A percentile compares a stretch with the other conserved stretches of the same genome.
Conservation (phyloP, 1,140 invertebrate species). For the Coelopa frigida region DNA sequence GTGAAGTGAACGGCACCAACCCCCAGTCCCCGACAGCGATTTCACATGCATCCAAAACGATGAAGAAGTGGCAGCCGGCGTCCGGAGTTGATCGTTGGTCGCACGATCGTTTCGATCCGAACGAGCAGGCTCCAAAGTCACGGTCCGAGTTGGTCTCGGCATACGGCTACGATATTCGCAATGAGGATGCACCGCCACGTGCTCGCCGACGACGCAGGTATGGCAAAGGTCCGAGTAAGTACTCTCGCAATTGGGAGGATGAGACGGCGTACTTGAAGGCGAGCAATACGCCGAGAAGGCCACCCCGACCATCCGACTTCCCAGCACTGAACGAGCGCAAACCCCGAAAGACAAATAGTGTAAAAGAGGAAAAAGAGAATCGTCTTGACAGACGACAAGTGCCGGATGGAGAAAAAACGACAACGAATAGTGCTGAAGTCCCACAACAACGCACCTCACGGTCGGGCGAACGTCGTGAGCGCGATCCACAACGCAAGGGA, state of each 20-base stretch:
- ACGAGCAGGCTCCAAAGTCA: slow-evolving; percentile 71
- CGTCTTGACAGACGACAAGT: slow-evolving; percentile 19
- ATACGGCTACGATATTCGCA: slow-evolving; percentile 93
- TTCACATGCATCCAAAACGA: slow-evolving; percentile 42
- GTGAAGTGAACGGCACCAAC: slow-evolving; percentile 22
- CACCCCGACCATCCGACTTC: slow-evolving; percentile 42
- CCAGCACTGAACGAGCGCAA: slow-evolving; percentile 38
- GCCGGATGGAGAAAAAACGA: too few species aligned
- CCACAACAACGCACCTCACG: too few species aligned
- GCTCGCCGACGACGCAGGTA: slow-evolving; percentile 76
- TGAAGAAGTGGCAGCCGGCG: slow-evolving; percentile 47
- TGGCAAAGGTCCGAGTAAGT: slow-evolving; percentile 83
- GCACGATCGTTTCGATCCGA: slow-evolving; percentile 83
- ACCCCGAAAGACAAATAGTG: slow-evolving; percentile 15
- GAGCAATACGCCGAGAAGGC: slow-evolving; percentile 35
- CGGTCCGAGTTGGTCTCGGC: slow-evolving; percentile 76
- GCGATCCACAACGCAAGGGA: background rate
- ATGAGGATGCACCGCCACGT: slow-evolving; percentile 83
- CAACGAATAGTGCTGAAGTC: too few species aligned
- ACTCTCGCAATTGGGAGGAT: slow-evolving; percentile 86
- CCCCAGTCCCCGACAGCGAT: slow-evolving; percentile 24
- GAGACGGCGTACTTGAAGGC: slow-evolving; percentile 69
- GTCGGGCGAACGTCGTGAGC: slow-evolving; percentile 4
- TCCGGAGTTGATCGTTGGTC: slow-evolving; percentile 63
- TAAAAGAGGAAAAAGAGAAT: slow-evolving; percentile 35